These are phyloP conservation scores for Papilio protenor DNA, from an alignment of 2,888 invertebrate species.

Conservation along the genomic window DNA sequence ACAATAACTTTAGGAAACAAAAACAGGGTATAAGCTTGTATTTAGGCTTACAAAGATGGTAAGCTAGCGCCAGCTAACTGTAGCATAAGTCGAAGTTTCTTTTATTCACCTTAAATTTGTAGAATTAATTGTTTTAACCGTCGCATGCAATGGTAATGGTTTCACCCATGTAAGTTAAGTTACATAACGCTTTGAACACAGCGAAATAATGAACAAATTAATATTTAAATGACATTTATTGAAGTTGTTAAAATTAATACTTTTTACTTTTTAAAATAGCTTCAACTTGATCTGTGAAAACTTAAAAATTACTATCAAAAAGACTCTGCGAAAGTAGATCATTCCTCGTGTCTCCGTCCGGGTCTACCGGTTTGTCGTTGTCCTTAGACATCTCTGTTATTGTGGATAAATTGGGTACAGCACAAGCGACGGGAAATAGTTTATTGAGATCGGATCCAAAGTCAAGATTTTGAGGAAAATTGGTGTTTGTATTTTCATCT, in stretches of 20 bases:
- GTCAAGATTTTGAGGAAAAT: constrained; percentile 49
- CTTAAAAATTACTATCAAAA: constrained; percentile 35
- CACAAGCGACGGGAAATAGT: constrained; percentile 70
- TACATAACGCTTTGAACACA: not conserved
- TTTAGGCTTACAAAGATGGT: no score
- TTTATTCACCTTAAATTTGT: not conserved
- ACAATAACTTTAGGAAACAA: no score
- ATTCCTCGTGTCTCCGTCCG: constrained; percentile 52
- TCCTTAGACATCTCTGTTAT: constrained; percentile 74
- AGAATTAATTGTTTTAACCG: not conserved
- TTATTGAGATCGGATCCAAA: constrained; percentile 65
- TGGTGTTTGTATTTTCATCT: constrained; percentile 65
- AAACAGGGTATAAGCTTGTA: no score
- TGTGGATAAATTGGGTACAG: constrained; percentile 74
- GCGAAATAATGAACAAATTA: not conserved
- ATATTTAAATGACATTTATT: constrained; percentile 3
- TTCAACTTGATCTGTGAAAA: not conserved
- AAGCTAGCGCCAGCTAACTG: no score
- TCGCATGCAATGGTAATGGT: not conserved
- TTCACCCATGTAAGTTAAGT: not conserved
- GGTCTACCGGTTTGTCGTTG: constrained; percentile 56
- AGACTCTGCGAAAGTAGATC: constrained; percentile 53
- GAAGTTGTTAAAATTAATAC: not conserved
- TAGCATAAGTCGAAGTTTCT: not conserved
- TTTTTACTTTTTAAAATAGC: not conserved